These are phyloP conservation scores for Pissodes strobi DNA, from an alignment of 1,140 invertebrate species.

Conservation along the genomic window DNA sequence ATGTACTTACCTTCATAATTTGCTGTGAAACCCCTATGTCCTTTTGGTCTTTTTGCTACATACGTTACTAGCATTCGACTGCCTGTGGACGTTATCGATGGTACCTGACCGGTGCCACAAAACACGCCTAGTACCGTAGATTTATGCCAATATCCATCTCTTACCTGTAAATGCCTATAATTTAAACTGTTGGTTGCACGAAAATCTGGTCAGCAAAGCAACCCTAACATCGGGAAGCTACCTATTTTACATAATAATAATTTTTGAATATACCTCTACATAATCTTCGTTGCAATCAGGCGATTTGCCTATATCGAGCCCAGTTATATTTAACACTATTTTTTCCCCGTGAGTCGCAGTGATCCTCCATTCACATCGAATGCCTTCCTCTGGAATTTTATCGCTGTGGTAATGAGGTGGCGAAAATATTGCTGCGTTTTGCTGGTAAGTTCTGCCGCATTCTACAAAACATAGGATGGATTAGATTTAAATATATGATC, in stretches of 20 bases:
- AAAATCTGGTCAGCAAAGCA: too few relatives aligned
- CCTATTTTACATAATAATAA: too few relatives aligned
- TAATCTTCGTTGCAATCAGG: conserved; percentile 88
- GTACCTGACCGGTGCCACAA: conserved; percentile 80
- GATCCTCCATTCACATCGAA: conserved; percentile 93
- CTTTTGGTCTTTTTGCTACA: conserved; percentile 67
- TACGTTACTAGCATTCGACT: conserved; percentile 85
- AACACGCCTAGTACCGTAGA: conserved; percentile 80
- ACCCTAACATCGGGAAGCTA: too few relatives aligned
- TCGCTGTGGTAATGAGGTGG: conserved; percentile 73
- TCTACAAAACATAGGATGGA: too few relatives aligned
- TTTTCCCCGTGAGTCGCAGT: conserved; percentile 95
- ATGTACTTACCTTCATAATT: conserved; percentile 72
- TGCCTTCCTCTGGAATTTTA: conserved; percentile 63
- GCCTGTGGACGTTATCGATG: conserved; percentile 75
- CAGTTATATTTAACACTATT: conserved; percentile 90
- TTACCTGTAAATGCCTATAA: conserved; percentile 64
- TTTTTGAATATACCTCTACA: conserved; percentile 66
- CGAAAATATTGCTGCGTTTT: conserved; percentile 81
- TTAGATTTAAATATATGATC: too few relatives aligned
- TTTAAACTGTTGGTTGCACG: too few relatives aligned
- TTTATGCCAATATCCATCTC: conserved; percentile 93
- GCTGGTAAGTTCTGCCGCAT: conserved; percentile 91
- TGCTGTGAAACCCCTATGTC: conserved; percentile 78
- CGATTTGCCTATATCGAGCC: conserved; percentile 85